phyloP scores from a whole-genome alignment of 2,888 invertebrate genomes.

The Ligdia adustata region DNA sequence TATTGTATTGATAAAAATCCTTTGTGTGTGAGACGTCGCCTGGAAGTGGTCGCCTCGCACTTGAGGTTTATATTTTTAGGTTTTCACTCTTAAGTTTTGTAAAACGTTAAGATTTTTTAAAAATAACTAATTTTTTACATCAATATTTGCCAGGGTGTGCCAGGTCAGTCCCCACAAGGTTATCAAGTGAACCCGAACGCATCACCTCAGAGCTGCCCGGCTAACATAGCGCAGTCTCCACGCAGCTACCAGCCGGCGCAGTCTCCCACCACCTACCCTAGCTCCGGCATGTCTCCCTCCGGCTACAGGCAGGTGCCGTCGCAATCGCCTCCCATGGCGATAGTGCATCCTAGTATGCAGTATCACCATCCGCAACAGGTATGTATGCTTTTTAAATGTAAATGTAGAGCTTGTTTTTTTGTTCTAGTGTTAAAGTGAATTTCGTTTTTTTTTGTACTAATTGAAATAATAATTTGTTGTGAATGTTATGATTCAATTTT shows the following conservation, averaged over 20 bases:
- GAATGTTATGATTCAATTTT: no score
- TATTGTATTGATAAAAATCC: no score
- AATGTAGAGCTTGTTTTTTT: background rate
- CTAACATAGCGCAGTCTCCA: slow-evolving; percentile 69
- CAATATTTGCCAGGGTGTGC: slow-evolving; percentile 55
- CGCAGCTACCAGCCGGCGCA: slow-evolving; percentile 81
- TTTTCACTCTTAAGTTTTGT: no score
- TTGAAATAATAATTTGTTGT: no score
- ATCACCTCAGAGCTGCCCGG: slow-evolving; percentile 77
- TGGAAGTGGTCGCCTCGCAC: no score
- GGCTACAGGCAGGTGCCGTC: slow-evolving; percentile 77
- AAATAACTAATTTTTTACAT: no score
- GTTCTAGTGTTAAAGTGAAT: background rate
- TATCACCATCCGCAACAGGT: slow-evolving; percentile 79
- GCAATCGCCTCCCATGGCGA: slow-evolving; percentile 77
- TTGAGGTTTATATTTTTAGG: no score
- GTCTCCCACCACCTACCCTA: slow-evolving; percentile 77
- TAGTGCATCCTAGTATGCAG: slow-evolving; percentile 77
- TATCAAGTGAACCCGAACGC: slow-evolving; percentile 83
- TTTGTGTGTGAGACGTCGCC: no score
- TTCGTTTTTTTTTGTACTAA: background rate
- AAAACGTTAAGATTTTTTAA: no score
- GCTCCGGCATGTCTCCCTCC: slow-evolving; percentile 83
- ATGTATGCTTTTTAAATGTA: slow-evolving; percentile 12
- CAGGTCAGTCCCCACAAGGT: slow-evolving; percentile 75